Conservation (phyloP, 2,113 vertebrate genomes). For the Nyctereutes procyonoides region DNA sequence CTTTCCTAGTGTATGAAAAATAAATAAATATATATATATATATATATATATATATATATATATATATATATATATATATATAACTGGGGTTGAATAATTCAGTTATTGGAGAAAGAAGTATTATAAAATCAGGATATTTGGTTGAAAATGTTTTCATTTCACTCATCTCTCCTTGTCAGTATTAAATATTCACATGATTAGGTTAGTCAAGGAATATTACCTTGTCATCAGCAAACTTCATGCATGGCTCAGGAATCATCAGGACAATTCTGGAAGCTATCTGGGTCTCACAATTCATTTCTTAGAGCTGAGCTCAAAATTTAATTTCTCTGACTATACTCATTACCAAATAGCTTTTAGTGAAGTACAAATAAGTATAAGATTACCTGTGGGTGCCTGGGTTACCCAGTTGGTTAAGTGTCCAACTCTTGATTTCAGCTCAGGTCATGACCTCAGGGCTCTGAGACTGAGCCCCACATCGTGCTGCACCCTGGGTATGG, state of each 20-base stretch:
- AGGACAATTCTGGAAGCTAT: constrained; percentile 65
- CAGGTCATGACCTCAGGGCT: not conserved
- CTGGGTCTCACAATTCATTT: constrained; percentile 76
- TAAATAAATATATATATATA: not conserved
- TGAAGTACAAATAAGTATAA: constrained; percentile 34
- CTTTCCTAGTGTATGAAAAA: not conserved
- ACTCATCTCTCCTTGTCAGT: constrained; percentile 71
- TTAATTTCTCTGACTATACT: constrained; percentile 71
- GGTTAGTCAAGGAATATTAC: constrained; percentile 54
- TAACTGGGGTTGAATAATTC: not conserved
- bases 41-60: too few species aligned
- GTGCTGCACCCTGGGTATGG: not conserved
- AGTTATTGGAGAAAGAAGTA: not conserved
- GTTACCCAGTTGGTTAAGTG: not conserved
- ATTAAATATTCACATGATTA: constrained; percentile 73
- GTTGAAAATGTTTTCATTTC: constrained; percentile 49
- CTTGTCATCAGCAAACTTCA: constrained; percentile 72
- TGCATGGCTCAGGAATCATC: constrained; percentile 64
- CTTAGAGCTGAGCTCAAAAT: constrained; percentile 60
- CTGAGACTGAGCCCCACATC: not conserved
- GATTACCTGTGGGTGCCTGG: not conserved
- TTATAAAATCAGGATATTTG: not conserved
- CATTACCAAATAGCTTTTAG: constrained; percentile 42
- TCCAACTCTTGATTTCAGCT: not conserved
- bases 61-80: not conserved